phyloP scores from a whole-genome alignment of 2,888 invertebrate species.

The Carabus problematicus region DNA sequence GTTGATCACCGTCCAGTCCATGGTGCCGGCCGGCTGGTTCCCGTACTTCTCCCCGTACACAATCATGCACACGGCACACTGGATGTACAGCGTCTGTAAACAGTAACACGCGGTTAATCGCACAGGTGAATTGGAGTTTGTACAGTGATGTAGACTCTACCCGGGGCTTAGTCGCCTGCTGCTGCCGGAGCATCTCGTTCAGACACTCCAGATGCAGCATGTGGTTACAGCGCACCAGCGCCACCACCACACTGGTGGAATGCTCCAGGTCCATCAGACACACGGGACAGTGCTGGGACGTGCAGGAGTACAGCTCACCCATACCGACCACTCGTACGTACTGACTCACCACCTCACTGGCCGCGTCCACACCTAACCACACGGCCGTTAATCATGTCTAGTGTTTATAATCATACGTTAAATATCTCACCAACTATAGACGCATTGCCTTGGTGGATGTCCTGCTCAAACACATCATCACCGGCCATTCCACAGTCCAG shows the following conservation, averaged over 20 bases:
- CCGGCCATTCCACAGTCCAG: constrained; percentile 73
- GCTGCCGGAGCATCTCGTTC: constrained; percentile 74
- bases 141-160: constrained; percentile 18
- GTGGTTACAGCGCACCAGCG: constrained; percentile 78
- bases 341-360: constrained; percentile 71
- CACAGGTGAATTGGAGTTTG: constrained; percentile 44
- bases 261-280: constrained; percentile 69
- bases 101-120: constrained; percentile 50
- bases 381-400: neutral
- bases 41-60: constrained; percentile 82
- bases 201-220: constrained; percentile 82
- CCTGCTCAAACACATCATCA: constrained; percentile 71
- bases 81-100: constrained; percentile 69
- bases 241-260: constrained; percentile 64
- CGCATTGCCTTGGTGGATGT: constrained; percentile 54
- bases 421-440: constrained; percentile 60
- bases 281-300: constrained; percentile 76
- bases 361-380: constrained; percentile 64
- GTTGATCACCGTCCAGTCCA: constrained; percentile 80
- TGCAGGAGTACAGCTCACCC: constrained; percentile 65
- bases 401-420: neutral
- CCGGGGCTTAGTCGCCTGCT: constrained; percentile 59
- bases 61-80: constrained; percentile 86
- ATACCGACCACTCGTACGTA: constrained; percentile 73
- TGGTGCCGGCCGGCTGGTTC: constrained; percentile 82